phyloP scores from a whole-genome alignment of 2,888 invertebrate genomes.

The Nebria brevicollis region DNA sequence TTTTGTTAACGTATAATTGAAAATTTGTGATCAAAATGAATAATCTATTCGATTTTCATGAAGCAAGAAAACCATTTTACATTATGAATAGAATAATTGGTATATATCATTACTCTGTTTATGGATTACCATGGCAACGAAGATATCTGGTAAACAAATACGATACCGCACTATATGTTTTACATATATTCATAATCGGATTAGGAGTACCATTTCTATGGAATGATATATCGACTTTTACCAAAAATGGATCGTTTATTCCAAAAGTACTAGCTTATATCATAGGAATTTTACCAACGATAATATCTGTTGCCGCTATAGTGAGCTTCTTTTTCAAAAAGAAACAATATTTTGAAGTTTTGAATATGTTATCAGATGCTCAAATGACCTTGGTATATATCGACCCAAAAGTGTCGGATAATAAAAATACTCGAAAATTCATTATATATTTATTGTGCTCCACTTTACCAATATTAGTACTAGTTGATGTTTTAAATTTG shows the following conservation, averaged over 20 bases:
- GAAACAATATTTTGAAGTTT: conserved; percentile 15
- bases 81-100: neutral
- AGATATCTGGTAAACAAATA: neutral
- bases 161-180: conserved; percentile 6
- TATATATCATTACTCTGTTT: neutral
- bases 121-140: conserved; percentile 13
- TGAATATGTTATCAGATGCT: neutral
- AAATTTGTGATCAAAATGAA: neutral
- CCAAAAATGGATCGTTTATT: neutral
- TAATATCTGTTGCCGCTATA: neutral
- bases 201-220: neutral
- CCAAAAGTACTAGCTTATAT: neutral
- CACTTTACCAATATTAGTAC: too few species aligned
- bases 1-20: neutral
- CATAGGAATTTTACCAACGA: neutral
- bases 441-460: neutral
- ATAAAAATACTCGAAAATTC: conserved; percentile 5
- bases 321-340: neutral
- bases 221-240: neutral
- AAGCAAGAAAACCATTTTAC: neutral
- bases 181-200: conserved; percentile 5
- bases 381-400: neutral
- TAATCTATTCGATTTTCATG: conserved; percentile 5
- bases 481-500: too few species aligned
- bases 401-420: neutral